A percentile compares a stretch with the other conserved stretches of the same genome.
phyloP scores from a whole-genome alignment of 2,797 vertebrate genomes.

The Potorous gilbertii region DNA sequence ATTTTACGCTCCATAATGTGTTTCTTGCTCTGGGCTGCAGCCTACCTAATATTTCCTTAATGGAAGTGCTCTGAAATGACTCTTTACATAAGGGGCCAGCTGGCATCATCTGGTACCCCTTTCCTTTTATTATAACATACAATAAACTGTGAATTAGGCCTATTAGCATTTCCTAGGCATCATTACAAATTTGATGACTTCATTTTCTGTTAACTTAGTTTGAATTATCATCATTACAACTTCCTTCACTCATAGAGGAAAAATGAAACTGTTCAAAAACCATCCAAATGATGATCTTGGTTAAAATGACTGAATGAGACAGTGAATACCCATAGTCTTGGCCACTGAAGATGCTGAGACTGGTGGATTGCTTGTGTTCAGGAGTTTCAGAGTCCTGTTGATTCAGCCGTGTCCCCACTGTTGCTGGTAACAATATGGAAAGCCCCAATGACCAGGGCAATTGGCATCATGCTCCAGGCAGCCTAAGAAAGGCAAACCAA shows the following conservation, averaged over 20 bases:
- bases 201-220: constrained; percentile 26
- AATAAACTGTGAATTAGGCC: neutral
- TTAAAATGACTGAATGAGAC: neutral
- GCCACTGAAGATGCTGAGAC: neutral
- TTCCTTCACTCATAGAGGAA: constrained; percentile 22
- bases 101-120: neutral
- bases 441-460: neutral
- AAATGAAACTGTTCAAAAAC: neutral
- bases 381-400: neutral
- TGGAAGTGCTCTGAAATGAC: neutral
- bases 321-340: neutral
- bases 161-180: neutral
- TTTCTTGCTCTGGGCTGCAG: fast-evolving
- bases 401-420: neutral
- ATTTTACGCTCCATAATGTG: constrained; percentile 39
- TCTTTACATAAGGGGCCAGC: neutral
- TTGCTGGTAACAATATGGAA: neutral
- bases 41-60: neutral
- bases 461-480: neutral
- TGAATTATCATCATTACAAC: neutral
- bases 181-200: neutral
- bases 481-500: neutral
- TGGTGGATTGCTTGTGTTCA: neutral
- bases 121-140: constrained; percentile 9
- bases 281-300: neutral